A percentile compares a stretch with the other conserved stretches of the same genome.
Evolutionary conservation across 2,797 vertebrate species (phyloP).

Genomic region (Galagoides demidoff): DNA sequence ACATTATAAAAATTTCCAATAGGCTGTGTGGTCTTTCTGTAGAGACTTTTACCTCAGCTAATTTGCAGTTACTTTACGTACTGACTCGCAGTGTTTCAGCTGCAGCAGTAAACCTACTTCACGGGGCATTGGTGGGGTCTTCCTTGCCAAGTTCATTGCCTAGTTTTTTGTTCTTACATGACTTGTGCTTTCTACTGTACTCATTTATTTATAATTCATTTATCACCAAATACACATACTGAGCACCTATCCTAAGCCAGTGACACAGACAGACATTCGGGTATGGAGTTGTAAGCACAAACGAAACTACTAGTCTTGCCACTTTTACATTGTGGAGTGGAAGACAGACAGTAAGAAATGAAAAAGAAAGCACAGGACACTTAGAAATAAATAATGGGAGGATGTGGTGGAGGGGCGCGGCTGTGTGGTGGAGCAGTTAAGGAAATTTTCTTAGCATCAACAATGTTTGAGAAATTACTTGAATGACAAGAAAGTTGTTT

Average conservation of each 20-base stretch:
- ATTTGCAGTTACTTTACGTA: not conserved
- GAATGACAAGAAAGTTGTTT: not conserved
- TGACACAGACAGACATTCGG: not conserved
- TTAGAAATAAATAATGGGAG: not conserved
- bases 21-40: not conserved
- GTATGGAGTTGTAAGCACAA: not conserved
- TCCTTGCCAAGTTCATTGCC: not conserved
- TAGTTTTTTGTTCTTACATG: not conserved
- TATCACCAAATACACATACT: not conserved
- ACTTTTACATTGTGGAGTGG: not conserved
- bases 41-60: not conserved
- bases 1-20: not conserved
- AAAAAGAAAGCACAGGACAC: not conserved
- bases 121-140: not conserved
- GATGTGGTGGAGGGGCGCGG: not conserved
- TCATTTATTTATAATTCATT: not conserved
- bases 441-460: not conserved
- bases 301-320: not conserved
- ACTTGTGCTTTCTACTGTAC: not conserved
- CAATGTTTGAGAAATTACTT: not conserved
- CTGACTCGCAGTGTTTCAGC: not conserved
- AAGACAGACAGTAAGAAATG: not conserved
- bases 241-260: not conserved
- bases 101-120: not conserved
- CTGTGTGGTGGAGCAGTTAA: not conserved